phyloP scores from a whole-genome alignment of 2,797 vertebrate genomes.

The Anolis apletophallus region DNA sequence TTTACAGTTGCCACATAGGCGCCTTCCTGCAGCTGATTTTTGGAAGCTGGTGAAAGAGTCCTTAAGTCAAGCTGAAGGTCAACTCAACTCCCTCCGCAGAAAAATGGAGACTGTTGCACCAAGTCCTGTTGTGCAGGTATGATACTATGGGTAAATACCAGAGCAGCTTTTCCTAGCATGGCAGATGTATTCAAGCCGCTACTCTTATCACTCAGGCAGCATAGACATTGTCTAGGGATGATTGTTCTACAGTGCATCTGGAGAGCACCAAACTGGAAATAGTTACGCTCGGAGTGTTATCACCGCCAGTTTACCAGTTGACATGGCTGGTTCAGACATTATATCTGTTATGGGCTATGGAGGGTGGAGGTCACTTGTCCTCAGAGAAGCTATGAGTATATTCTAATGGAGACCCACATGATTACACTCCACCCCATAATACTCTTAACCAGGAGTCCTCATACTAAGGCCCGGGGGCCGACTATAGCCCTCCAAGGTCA shows the following conservation, averaged over 20 bases:
- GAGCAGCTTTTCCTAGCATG: not conserved
- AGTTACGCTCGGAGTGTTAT: not conserved
- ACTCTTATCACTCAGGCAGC: too few species aligned
- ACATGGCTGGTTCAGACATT: not conserved
- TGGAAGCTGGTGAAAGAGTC: constrained; percentile 84
- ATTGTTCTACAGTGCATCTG: not conserved
- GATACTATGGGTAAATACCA: constrained; percentile 9
- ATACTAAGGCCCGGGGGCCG: too few species aligned
- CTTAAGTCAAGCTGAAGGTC: constrained; percentile 75
- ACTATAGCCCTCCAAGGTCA: too few species aligned
- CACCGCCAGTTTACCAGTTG: not conserved
- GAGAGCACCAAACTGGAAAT: not conserved
- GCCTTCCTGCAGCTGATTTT: constrained; percentile 80
- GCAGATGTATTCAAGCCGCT: not conserved
- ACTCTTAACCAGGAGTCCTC: too few species aligned
- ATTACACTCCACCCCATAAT: not conserved
- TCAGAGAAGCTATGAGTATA: not conserved
- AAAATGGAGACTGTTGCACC: constrained; percentile 82
- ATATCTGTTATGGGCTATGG: not conserved
- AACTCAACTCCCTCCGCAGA: constrained; percentile 79
- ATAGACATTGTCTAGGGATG: not conserved
- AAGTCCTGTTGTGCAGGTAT: constrained; percentile 82
- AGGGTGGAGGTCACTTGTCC: not conserved
- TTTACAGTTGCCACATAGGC: constrained; percentile 86
- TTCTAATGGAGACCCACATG: not conserved